These are phyloP conservation scores for Ciconia boyciana DNA, from an alignment of 2,113 vertebrate species.

Conservation along the genomic window DNA sequence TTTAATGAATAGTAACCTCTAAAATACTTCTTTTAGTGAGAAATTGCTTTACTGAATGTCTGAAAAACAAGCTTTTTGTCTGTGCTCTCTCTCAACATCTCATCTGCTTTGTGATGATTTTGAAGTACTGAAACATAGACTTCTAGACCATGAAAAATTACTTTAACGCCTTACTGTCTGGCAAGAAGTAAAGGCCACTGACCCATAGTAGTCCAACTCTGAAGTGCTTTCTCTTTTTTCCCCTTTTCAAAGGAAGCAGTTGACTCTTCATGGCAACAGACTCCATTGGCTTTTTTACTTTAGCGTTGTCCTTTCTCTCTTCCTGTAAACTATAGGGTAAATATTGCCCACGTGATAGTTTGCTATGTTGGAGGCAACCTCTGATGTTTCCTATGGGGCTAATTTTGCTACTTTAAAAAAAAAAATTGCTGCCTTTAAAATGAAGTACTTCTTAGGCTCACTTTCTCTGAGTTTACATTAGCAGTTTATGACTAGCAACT, in stretches of 20 bases:
- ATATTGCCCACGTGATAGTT: neutral
- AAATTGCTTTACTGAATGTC: neutral
- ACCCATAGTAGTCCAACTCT: neutral
- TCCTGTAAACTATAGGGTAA: neutral
- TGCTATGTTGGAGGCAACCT: neutral
- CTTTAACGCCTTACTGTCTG: neutral
- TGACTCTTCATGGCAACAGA: neutral
- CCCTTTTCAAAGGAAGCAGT: neutral
- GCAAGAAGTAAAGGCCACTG: neutral
- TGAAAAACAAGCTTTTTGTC: neutral
- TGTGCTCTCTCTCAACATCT: neutral
- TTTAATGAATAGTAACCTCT: neutral
- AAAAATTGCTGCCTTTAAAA: neutral
- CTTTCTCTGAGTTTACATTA: neutral
- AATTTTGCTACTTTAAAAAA: neutral
- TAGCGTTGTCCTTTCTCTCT: neutral
- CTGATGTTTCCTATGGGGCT: neutral
- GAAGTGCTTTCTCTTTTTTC: neutral
- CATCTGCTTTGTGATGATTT: neutral
- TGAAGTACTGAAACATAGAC: neutral
- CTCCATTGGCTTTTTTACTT: neutral
- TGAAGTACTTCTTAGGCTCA: neutral
- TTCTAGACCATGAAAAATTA: neutral
- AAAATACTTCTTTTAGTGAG: neutral
- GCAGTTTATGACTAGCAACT: neutral